Base-by-base conservation (phyloP, 2,888 invertebrate genomes). In the Drosophila mercatorum region DNA sequence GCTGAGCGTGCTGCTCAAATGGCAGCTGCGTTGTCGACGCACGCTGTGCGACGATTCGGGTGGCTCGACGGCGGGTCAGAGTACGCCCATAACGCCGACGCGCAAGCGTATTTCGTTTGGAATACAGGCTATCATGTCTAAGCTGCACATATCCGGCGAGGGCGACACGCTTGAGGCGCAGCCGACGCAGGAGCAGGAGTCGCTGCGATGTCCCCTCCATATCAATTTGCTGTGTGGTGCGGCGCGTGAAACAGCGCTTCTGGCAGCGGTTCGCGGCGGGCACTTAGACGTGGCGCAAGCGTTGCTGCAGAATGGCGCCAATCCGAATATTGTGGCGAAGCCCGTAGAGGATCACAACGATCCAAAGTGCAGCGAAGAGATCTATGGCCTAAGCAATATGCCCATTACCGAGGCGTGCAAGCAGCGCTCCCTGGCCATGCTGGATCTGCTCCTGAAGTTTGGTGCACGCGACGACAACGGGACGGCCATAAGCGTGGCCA, bases 381-480 rank as follows among this genome's bases (percentile, higher is more conserved):
- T 93, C 57, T 93, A 93, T 81, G 93, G 93, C 0, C 76, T 93
- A 0, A 91, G 92, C 65, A 93, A 93, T 79, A 88, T 91, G 34
- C 93, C 93, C 12, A 90, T 93, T 67, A 91, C 92, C 0, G 93
- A 93, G 78, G 93, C 93, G 0, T 93, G 92, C 49, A 92, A 93
- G 46, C 93, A 93, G 55, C 90, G 89, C 36, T 93, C 93, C 2
- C 68, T 93, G 49, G 77, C 91, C 17, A 92, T 93, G 91, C 82
- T 93, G 34, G 93, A 93, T 58, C 74, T 93, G 43, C 72, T 93
- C 34, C 78, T 93, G 0, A 92, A 92, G 90, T 92, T 82, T 89
- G 97, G 98, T 26, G 98, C 98, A 0, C 94, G 96, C 26, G 99
- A 99, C 94, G 96, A 97, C 68, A 96, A 97, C 69, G 96, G 96